Evolutionary conservation across 2,888 invertebrate genomes (phyloP).

Genomic region (Salticus scenicus): DNA sequence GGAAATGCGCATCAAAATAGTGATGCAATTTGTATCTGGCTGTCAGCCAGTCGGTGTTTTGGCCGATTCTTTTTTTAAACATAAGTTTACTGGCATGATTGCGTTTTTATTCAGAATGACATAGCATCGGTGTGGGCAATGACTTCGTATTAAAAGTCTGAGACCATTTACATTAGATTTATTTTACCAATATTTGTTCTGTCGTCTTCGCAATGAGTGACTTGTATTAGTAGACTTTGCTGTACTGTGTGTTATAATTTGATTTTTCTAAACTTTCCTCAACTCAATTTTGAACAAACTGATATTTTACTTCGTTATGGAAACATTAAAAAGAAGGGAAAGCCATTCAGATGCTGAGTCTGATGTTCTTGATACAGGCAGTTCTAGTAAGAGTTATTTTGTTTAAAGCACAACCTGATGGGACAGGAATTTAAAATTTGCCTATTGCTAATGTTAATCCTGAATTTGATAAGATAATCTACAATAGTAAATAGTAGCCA

Average conservation of each 20-base stretch:
- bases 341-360: slow-evolving; percentile 15
- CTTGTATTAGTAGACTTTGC: too few relatives aligned
- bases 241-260: too few relatives aligned
- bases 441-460: too few relatives aligned
- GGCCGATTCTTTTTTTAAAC: slow-evolving; percentile 17
- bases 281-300: too few relatives aligned
- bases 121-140: neutral
- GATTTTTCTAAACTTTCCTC: too few relatives aligned
- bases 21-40: slow-evolving; percentile 24
- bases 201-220: too few relatives aligned
- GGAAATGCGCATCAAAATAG: slow-evolving; percentile 27
- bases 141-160: neutral
- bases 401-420: too few relatives aligned
- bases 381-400: slow-evolving; percentile 8
- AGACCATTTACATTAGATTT: too few relatives aligned
- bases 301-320: neutral
- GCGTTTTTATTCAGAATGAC: neutral
- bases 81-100: neutral
- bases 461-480: too few relatives aligned
- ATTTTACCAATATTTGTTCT: too few relatives aligned
- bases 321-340: slow-evolving; percentile 5
- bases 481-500: too few relatives aligned
- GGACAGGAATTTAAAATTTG: too few relatives aligned
- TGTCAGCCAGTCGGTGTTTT: slow-evolving; percentile 24
- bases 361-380: neutral